phyloP scores from a whole-genome alignment of 2,797 vertebrate genomes.

The Pelochelys cantorii region DNA sequence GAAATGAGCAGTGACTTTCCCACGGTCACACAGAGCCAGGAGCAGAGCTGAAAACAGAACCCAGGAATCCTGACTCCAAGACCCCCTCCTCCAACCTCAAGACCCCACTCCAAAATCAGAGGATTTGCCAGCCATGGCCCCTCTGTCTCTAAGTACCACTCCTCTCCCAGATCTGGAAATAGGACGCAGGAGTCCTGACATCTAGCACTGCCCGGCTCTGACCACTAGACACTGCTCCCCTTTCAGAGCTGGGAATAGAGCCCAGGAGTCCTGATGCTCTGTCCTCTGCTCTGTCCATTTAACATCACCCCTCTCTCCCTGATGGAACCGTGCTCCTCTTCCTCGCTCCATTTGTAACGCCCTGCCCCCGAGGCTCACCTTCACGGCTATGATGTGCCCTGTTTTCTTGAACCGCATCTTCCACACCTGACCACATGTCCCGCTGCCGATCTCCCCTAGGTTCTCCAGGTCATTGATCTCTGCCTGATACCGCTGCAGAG shows the following conservation, averaged over 20 bases:
- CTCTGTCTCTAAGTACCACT: not conserved
- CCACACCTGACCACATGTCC: conserved; percentile 95
- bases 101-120: not conserved
- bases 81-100: not conserved
- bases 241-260: not conserved
- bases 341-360: not conserved
- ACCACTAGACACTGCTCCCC: not conserved
- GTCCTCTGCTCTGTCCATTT: not conserved
- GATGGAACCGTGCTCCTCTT: not conserved
- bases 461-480: conserved; percentile 94
- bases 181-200: not conserved
- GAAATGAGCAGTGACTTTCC: not conserved
- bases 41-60: not conserved
- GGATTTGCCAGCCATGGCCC: not conserved
- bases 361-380: conserved; percentile 78
- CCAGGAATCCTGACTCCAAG: not conserved
- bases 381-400: conserved; percentile 91
- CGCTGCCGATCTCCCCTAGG: conserved; percentile 94
- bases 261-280: not conserved
- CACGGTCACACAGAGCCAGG: not conserved
- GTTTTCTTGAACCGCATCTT: conserved; percentile 96
- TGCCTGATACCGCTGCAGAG: conserved; percentile 89
- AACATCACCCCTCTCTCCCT: not conserved
- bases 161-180: not conserved
- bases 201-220: not conserved